Evolutionary conservation across 2,888 invertebrate genomes (phyloP), one percentile per base, ranked within the genome.

Genomic region (Drosophila acutilabella): DNA sequence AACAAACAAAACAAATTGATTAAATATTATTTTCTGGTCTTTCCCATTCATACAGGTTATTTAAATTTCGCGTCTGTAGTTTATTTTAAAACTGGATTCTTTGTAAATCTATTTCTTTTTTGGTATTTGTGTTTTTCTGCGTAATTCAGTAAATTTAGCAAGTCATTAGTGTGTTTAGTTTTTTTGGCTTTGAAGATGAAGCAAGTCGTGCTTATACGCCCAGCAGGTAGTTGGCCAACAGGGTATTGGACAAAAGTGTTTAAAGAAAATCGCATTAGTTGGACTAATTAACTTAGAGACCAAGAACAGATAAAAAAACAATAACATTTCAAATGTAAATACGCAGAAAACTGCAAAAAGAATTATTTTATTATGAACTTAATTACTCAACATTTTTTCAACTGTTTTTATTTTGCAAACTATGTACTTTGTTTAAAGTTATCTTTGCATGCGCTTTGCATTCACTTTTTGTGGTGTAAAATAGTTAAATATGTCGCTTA

Each of bases 231-330:
- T 8, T 36, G 7, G 4, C 7, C 7, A 44, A 13, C 1, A 40
- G 48, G 48, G 40, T 38, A 44, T 6, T 16, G 23, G 13, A 51
- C n/a, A 45, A 42, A 47, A 14, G 0, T 44, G 47, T 44, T 47
- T 8, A 41, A 44, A 61, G 47, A 50, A 77, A 86, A 81, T 61
- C 82, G 69, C 59, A 72, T 81, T 81, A 87, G 59, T 33, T 30
- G 51, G 42, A 45, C 33, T 75, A 68, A 80, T 77, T 68, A 52
- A 53, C 72, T 80, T 77, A 76, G 18, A 45, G 6, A 33, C 33
- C 20, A 68, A 42, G 40, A 45, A 23, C 10, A 40, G 6, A 41
- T 26, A 48, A 42, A 48, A 42, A 20, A 4, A 11, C 10, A 52
- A 38, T 42, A 36, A 53, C 38, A 53, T 4, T 26, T 26, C 1